A percentile compares a stretch with the other conserved stretches of the same genome.
Evolutionary conservation across 1,140 invertebrate species (phyloP).

Genomic region (Drosophila dunni): DNA sequence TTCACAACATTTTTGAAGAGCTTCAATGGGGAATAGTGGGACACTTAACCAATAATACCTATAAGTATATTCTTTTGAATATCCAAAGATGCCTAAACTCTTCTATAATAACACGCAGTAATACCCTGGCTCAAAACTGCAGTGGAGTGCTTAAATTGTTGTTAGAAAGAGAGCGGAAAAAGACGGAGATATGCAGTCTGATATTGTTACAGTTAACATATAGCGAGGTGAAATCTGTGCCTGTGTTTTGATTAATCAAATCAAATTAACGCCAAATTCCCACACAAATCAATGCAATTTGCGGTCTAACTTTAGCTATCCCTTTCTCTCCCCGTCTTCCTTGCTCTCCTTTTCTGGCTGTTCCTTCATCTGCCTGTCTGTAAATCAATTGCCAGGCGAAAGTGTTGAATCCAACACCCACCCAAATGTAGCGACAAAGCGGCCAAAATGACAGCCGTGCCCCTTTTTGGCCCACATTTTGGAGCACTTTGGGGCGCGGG

Average conservation of each 20-base stretch:
- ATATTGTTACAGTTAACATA: slow-evolving; percentile 2
- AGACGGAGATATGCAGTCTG: neutral
- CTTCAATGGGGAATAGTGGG: too few relatives aligned
- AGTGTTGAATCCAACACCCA: slow-evolving; percentile 79
- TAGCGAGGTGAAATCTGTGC: slow-evolving; percentile 62
- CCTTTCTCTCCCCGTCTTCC: neutral
- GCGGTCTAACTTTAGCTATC: slow-evolving; percentile 23
- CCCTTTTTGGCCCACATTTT: slow-evolving; percentile 40
- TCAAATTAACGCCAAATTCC: slow-evolving; percentile 79
- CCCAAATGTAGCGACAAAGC: slow-evolving; percentile 60
- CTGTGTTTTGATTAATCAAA: slow-evolving; percentile 79
- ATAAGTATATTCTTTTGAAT: too few relatives aligned
- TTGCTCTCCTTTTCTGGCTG: too few relatives aligned
- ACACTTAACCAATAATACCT: too few relatives aligned
- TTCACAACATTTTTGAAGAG: too few relatives aligned
- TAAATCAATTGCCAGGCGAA: slow-evolving; percentile 67
- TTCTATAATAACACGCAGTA: too few relatives aligned
- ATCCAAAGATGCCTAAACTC: too few relatives aligned
- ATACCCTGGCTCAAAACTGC: neutral
- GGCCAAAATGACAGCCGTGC: slow-evolving; percentile 62
- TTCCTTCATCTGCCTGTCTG: slow-evolving; percentile 3
- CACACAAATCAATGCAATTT: slow-evolving; percentile 83
- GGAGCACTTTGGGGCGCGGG: slow-evolving; percentile 52
- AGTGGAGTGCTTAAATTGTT: neutral
- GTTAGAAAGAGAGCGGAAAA: neutral